phyloP scores from a whole-genome alignment of 2,888 invertebrate species.

The Cataglyphis cursor region DNA sequence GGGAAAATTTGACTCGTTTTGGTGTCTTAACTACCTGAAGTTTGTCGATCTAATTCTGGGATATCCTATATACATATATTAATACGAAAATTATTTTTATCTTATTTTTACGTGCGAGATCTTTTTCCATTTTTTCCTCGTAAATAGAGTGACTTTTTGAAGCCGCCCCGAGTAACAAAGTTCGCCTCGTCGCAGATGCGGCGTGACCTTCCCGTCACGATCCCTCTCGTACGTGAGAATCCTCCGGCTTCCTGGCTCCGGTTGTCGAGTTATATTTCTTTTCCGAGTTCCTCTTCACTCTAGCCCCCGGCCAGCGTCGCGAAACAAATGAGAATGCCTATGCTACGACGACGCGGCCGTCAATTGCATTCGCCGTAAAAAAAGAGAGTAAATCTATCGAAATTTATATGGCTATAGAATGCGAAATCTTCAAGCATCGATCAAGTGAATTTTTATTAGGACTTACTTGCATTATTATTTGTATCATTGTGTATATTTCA shows the following conservation, averaged over 20 bases:
- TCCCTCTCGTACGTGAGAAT: constrained; percentile 33
- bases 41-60: too few species aligned
- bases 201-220: constrained; percentile 35
- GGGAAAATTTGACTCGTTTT: too few species aligned
- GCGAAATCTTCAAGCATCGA: neutral
- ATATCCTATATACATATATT: neutral
- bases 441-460: neutral
- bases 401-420: constrained; percentile 32
- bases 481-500: neutral
- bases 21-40: too few species aligned
- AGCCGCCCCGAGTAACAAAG: neutral
- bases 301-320: neutral
- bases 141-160: constrained; percentile 29
- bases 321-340: constrained; percentile 31
- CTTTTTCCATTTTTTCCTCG: neutral
- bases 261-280: constrained; percentile 34
- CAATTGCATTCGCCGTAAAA: constrained; percentile 40
- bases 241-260: constrained; percentile 21
- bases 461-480: neutral
- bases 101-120: neutral
- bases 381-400: constrained; percentile 29
- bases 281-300: constrained; percentile 2
- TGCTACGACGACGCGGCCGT: constrained; percentile 14
- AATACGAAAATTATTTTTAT: neutral
- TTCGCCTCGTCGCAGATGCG: constrained; percentile 26